A percentile compares a stretch with the other conserved stretches of the same genome.
phyloP scores from a whole-genome alignment of 2,888 invertebrate genomes.

The Aradus depressus region DNA sequence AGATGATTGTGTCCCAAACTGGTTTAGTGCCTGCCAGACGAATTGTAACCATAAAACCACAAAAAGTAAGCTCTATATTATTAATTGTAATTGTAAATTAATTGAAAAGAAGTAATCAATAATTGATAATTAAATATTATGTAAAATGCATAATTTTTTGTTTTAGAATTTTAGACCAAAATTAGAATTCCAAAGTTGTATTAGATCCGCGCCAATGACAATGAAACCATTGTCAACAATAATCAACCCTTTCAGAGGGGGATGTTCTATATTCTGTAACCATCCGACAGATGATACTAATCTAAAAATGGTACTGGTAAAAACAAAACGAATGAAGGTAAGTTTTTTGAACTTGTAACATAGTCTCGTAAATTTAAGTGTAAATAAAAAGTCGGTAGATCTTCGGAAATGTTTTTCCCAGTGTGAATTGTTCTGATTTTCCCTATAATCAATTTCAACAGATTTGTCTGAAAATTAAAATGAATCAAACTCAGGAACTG shows the following conservation, averaged over 20 bases:
- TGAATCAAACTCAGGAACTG: too few relatives aligned
- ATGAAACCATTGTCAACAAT: slow-evolving; percentile 68
- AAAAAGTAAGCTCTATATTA: neutral
- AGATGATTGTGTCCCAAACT: neutral
- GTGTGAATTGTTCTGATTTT: too few relatives aligned
- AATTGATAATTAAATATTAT: neutral
- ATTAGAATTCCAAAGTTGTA: slow-evolving; percentile 45
- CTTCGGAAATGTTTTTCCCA: neutral
- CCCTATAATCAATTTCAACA: too few relatives aligned
- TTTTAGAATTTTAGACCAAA: slow-evolving; percentile 17
- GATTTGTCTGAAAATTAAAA: too few relatives aligned
- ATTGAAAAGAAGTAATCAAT: neutral
- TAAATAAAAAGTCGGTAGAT: neutral
- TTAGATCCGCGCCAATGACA: slow-evolving; percentile 58
- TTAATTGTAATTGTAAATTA: neutral
- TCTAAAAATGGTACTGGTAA: slow-evolving; percentile 22
- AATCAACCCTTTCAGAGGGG: slow-evolving; percentile 68
- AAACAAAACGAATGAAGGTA: slow-evolving; percentile 22
- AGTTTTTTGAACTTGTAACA: neutral
- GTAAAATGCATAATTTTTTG: neutral
- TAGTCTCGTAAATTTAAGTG: neutral
- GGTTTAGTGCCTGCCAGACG: neutral
- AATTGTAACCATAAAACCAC: neutral
- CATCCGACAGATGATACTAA: slow-evolving; percentile 52
- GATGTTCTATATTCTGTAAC: slow-evolving; percentile 73